Base-by-base conservation (phyloP, 2,113 vertebrate genomes). In the Phylloscopus trochiloides region DNA sequence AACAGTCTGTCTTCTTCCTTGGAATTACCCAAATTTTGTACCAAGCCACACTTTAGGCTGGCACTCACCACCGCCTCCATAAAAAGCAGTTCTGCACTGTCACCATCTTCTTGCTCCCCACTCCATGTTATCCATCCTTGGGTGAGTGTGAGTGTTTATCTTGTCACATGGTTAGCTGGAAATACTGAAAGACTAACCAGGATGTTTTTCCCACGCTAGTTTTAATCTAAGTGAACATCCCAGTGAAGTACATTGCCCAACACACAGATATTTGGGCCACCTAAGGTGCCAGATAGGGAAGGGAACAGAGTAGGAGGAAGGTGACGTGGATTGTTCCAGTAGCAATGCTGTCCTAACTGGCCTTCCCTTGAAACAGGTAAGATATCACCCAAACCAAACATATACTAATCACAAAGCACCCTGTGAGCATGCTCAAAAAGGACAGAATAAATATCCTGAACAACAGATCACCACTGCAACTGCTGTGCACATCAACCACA, bases 241-340 rank as follows among this genome's bases (percentile, higher is more conserved):
- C 61, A 78, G 29, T 31, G 66, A 55, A 63, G 90, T 43, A 52
- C 51, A 65, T 42, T 68, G 52, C 78, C 73, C 74, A 96, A 72
- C 36, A 68, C 31, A 55, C 32, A 90, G 71, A 59, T 80, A 92
- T 58, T 45, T 62, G 73, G 63, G 42, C 29, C 63, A 80, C 26
- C 47, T 62, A 66, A 70, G 47, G 32, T 34, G 76, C 59, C 82
- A 91, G 21, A 38, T 3, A 66, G 34, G 42, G 25, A 92, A 90
- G 63, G 58, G 42, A 73, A 51, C 20, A 42, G 86, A 71, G 55
- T 4, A 73, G 54, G 82, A 83, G 43, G 72, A 80, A 94, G 17
- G 51, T 42, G 54, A 73, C 8, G 52, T 52, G 72, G 43, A 51
- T 51, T 43, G 52, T 67, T 59, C 21, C 48, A 7, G 36, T 14